These are phyloP conservation scores for Ptyas mucosa DNA, from an alignment of 2,113 vertebrate genomes.

Conservation along the genomic window DNA sequence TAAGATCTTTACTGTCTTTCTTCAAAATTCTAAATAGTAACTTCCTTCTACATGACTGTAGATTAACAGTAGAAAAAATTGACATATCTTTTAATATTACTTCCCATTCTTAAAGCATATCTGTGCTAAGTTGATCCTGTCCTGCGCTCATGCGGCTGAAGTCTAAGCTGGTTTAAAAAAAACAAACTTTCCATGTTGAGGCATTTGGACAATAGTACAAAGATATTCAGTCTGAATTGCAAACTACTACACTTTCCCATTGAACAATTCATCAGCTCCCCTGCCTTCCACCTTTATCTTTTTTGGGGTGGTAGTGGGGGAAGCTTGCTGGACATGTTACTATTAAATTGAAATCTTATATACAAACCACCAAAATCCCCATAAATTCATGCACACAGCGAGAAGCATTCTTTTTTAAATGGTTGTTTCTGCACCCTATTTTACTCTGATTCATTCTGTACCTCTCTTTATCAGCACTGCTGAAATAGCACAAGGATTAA, in stretches of 20 bases:
- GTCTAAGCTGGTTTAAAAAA: not conserved
- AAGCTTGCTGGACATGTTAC: not conserved
- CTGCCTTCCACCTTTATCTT: not conserved
- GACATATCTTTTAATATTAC: not conserved
- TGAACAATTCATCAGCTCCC: not conserved
- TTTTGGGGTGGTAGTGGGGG: not conserved
- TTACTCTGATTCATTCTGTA: not conserved
- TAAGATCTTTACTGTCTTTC: constrained; percentile 29
- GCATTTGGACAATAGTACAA: not conserved
- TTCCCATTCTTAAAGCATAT: not conserved
- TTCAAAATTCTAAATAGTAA: not conserved
- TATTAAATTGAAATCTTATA: not conserved
- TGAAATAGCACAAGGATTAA: not conserved
- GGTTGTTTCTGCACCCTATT: not conserved
- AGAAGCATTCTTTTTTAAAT: not conserved
- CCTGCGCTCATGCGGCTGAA: not conserved
- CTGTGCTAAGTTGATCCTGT: not conserved
- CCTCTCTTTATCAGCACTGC: not conserved
- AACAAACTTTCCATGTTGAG: not conserved
- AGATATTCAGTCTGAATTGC: not conserved
- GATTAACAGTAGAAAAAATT: not conserved
- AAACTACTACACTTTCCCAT: not conserved
- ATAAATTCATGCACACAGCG: not conserved
- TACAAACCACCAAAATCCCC: not conserved
- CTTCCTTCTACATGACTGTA: not conserved